These are phyloP conservation scores for Vanacampus margaritifer DNA, from an alignment of 2,113 vertebrate genomes.

Conservation along the genomic window DNA sequence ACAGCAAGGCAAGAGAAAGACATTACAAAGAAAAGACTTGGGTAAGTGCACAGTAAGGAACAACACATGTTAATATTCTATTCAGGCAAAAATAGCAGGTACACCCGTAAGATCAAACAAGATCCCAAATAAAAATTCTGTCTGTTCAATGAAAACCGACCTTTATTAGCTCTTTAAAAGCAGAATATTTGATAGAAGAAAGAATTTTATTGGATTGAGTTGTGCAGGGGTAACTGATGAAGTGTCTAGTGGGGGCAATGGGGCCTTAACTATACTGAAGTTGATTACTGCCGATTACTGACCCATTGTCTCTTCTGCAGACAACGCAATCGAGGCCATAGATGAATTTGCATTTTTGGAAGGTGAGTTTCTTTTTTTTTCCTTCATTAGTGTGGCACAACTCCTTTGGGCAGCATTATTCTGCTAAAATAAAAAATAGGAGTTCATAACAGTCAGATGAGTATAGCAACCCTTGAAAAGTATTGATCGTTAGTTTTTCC, in stretches of 20 bases:
- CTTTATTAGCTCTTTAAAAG: background rate
- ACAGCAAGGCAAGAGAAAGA: constrained; percentile 94
- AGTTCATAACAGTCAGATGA: background rate
- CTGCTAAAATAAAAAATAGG: background rate
- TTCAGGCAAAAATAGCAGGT: background rate
- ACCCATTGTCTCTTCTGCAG: constrained; percentile 62
- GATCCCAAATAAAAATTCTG: background rate
- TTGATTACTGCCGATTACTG: background rate
- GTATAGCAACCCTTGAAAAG: too few relatives aligned
- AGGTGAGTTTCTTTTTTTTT: constrained; percentile 70
- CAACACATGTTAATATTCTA: background rate
- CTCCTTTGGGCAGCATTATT: background rate
- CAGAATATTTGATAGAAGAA: background rate
- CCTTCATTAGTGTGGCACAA: background rate
- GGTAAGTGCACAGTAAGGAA: constrained; percentile 65
- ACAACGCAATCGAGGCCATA: constrained; percentile 91
- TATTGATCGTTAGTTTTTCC: background rate
- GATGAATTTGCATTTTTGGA: constrained; percentile 97
- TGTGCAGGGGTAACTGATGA: background rate
- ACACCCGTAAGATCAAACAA: background rate
- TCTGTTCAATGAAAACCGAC: background rate
- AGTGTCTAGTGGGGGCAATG: too few relatives aligned
- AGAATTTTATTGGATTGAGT: background rate
- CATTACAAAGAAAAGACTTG: constrained; percentile 92
- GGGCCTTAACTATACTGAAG: background rate